Base-by-base conservation (phyloP, 2,888 invertebrate genomes). In the Diarsia dahlii region DNA sequence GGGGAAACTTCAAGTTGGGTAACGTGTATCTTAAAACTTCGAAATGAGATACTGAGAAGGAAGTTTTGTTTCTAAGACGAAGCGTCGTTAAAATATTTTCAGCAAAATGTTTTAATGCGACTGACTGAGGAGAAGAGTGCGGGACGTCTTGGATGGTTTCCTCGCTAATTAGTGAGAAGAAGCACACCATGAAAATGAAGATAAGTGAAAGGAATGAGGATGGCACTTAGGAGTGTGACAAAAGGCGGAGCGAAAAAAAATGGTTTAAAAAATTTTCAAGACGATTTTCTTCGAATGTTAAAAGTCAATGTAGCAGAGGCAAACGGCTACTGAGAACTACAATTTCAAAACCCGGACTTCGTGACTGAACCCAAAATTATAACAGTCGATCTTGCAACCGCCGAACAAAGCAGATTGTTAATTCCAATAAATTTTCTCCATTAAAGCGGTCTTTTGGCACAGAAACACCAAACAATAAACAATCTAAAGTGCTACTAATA, bases 401-500 rank as follows among this genome's bases (percentile, higher is more conserved):
- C 20, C 28, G 28, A 62, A 28, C 0, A 18, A 60, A 34, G 58
- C 18, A 60, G 3, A 28, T 15, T 56, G 13, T 56, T 3, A 56
- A 23, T 56, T 13, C 18, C 4, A 45, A 73, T 58, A 10, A 9
- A 15, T 15, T 76, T 63, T 46, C 20, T 45, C 12, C 13, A 60
- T 48, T 8, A 34, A 50, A 64, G 23, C 56, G 58, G 45, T 50
- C 64, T 48, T 76, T 58, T 64, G 20, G 6, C 60, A 54, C 52
- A 20, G 39, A 60, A 76, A 76, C 45, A 18, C 23, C 9, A 58
- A 73, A 64, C 77, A 56, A 82, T 64, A 56, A 71, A 48, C 62
- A 63, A 71, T 9, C 48, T 2, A 62, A 80, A 80, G 66, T 46
- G 50, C 63, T 28, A 60, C 58, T 81, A 54, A 70, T 69, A 54